Base-by-base conservation (phyloP, 2,888 invertebrate species). In the Dione vanillae region DNA sequence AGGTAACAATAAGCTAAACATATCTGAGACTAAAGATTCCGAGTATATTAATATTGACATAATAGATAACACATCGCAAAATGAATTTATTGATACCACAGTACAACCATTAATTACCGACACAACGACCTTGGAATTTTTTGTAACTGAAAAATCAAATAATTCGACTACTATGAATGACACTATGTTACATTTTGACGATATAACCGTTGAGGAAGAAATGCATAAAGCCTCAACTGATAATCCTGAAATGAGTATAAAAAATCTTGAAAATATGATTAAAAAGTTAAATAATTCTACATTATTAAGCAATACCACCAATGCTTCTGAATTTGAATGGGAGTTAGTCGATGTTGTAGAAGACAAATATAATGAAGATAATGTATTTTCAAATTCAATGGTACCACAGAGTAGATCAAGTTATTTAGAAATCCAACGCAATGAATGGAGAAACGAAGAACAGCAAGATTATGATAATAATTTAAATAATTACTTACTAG, bases 391-490 rank as follows among this genome's bases (percentile, higher is more conserved):
- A 41, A 80, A 77, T 8, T 84, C 87, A 2, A 84, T 85, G 81
- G 65, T 84, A 59, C 85, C 87, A 12, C 65, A 81, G 12, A 76
- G 79, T 61, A 82, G 84, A 75, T 82, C 88, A 1, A 74, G 80
- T 27, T 88, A 89, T 78, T 82, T 88, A 70, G 85, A 89, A 74
- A 83, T 87, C 54, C 81, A 82, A 64, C 83, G 82, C 71, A 83
- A 78, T 67, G 80, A 85, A 27, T 85, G 83, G 82, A 84, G 79
- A 72, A 80, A 80, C 11, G 85, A 85, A 8, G 84, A 85, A 2
- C 77, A 77, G 62, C 72, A 78, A 20, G 84, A 88, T 54, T 84
- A 82, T 65, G 85, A 88, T 70, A 76, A 76, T 16, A 82, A 80
- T 56, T 45, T 69, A n/a, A 74, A 80, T 40, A 79, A 82, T 74